phyloP scores from a whole-genome alignment of 2,113 vertebrate species.

The Alligator sinensis region DNA sequence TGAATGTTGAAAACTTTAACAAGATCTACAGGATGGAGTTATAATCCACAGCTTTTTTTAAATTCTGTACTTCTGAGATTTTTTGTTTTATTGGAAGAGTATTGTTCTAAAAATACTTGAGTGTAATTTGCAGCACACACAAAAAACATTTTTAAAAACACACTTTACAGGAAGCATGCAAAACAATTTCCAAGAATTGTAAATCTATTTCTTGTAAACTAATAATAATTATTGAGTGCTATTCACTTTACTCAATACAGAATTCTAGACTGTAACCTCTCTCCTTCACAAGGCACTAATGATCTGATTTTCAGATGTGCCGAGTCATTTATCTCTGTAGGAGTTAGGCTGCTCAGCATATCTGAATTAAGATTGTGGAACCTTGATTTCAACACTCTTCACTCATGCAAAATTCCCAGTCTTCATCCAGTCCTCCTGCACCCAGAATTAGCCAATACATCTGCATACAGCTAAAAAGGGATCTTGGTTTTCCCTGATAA shows the following conservation, averaged over 20 bases:
- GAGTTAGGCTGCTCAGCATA: background rate
- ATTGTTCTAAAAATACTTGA: background rate
- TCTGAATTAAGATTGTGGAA: too few species aligned
- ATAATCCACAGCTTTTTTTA: conserved; percentile 5
- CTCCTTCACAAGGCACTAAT: background rate
- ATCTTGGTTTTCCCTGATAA: too few species aligned
- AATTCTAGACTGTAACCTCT: background rate
- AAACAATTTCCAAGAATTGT: background rate
- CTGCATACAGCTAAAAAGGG: background rate
- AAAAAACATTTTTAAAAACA: background rate
- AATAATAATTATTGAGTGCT: background rate
- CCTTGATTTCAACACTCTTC: too few species aligned
- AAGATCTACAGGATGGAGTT: background rate
- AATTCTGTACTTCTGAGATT: too few species aligned
- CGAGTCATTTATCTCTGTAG: accelerated
- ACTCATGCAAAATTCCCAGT: background rate
- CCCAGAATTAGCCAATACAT: background rate
- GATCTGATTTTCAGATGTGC: background rate
- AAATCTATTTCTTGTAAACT: background rate
- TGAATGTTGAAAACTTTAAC: background rate
- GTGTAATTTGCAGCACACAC: background rate
- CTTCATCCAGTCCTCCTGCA: background rate
- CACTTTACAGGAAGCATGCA: background rate
- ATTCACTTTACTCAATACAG: background rate
- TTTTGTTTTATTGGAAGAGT: background rate